These are phyloP conservation scores for Tenebrosternarchus preto DNA, from an alignment of 2,113 vertebrate species.

Conservation along the genomic window DNA sequence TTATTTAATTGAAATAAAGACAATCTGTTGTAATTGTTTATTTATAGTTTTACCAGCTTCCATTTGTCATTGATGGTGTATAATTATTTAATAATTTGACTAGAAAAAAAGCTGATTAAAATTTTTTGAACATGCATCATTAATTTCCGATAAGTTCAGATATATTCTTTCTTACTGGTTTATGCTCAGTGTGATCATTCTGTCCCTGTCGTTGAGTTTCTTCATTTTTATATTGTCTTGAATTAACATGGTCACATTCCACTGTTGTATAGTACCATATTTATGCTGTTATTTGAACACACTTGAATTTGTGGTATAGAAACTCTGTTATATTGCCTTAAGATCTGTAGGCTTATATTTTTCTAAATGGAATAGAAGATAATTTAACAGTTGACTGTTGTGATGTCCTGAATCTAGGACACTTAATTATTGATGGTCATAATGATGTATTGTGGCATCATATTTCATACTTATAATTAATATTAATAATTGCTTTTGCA, in stretches of 20 bases:
- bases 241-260: too few species aligned
- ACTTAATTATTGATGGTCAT: not conserved
- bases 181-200: not conserved
- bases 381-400: not conserved
- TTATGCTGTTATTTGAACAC: constrained; percentile 4
- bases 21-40: constrained; percentile 18
- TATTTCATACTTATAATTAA: not conserved
- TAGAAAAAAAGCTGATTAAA: too few species aligned
- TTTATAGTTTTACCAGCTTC: constrained; percentile 22
- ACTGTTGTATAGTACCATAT: not conserved
- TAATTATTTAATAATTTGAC: not conserved
- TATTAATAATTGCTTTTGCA: not conserved
- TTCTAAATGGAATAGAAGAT: not conserved
- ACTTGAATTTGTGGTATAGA: not conserved
- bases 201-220: too few species aligned
- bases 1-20: constrained; percentile 15
- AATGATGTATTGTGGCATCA: not conserved
- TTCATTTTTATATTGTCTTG: too few species aligned
- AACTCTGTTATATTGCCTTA: not conserved
- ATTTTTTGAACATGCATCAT: not conserved
- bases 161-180: not conserved
- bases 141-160: not conserved
- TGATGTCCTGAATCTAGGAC: not conserved
- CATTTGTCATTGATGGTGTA: too few species aligned
- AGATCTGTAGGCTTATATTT: not conserved